Percentiles rank a stretch among this genome's conserved stretches.
Evolutionary conservation across 2,797 vertebrate species (phyloP).

Genomic region (Toxotes lorentzi): DNA sequence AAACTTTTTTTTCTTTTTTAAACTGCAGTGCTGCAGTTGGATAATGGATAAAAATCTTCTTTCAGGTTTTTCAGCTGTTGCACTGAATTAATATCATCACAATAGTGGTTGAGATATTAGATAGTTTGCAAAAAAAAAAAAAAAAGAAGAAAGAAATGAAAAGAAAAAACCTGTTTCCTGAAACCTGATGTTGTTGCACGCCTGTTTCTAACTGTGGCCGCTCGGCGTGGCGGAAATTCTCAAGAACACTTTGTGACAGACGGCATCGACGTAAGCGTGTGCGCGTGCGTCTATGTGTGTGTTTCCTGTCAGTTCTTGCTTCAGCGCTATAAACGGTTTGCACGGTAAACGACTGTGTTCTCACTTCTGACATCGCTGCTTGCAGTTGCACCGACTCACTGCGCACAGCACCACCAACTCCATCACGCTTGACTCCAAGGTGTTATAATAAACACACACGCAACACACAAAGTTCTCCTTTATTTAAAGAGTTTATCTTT

Average conservation of each 20-base stretch:
- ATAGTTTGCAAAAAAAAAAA: too few relatives aligned
- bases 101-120: background rate
- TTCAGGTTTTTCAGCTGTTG: background rate
- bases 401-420: background rate
- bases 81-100: background rate
- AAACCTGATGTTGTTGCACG: background rate
- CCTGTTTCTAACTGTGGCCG: background rate
- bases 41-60: background rate
- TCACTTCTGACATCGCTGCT: background rate
- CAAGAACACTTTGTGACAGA: conserved; percentile 12
- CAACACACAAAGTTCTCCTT: too few relatives aligned
- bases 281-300: background rate
- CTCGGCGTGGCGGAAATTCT: conserved; percentile 12
- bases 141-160: too few relatives aligned
- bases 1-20: too few relatives aligned
- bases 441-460: too few relatives aligned
- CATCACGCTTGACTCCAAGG: background rate
- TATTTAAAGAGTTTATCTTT: background rate
- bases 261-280: background rate
- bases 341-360: background rate
- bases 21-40: too few relatives aligned
- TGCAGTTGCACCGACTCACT: background rate
- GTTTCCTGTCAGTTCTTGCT: conserved; percentile 43
- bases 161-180: background rate
- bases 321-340: background rate